Evolutionary conservation across 2,888 invertebrate species (phyloP).

Genomic region (Aethes cnicana): DNA sequence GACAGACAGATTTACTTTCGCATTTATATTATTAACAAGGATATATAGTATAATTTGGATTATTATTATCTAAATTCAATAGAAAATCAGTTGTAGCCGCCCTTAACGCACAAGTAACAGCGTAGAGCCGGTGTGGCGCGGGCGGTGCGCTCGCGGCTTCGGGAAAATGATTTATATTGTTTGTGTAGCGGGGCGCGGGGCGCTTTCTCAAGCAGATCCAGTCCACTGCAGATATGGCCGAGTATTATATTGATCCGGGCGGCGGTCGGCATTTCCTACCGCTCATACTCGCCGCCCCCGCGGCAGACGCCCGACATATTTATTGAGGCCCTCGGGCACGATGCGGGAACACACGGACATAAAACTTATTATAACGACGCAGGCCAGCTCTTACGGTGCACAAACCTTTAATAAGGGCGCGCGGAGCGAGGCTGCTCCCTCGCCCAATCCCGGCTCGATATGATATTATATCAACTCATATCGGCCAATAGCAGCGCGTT

Average conservation of each 20-base stretch:
- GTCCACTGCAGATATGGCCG: conserved; percentile 82
- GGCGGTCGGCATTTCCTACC: conserved; percentile 75
- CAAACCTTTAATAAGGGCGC: conserved; percentile 68
- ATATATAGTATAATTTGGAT: too few relatives aligned
- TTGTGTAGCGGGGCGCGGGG: conserved; percentile 59
- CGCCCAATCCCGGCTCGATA: conserved; percentile 82
- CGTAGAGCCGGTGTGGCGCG: conserved; percentile 36
- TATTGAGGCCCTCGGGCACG: conserved; percentile 66
- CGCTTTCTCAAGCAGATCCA: conserved; percentile 77
- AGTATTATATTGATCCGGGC: conserved; percentile 82
- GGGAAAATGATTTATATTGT: conserved; percentile 81
- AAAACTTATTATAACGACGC: conserved; percentile 71
- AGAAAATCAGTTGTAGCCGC: too few relatives aligned
- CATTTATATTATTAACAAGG: too few relatives aligned
- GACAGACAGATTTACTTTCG: too few relatives aligned
- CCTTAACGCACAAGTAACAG: too few relatives aligned
- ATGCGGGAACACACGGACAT: conserved; percentile 60
- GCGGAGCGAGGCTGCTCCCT: conserved; percentile 61
- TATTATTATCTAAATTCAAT: too few relatives aligned
- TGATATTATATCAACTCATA: conserved; percentile 84
- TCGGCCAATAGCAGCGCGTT: conserved; percentile 79
- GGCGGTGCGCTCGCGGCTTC: conserved; percentile 53
- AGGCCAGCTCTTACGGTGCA: conserved; percentile 61
- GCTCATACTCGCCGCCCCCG: conserved; percentile 71
- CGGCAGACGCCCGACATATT: conserved; percentile 66